Percentiles rank a stretch among this genome's conserved stretches.
These are phyloP conservation scores for Micromesistius poutassou DNA, from an alignment of 2,797 vertebrate genomes.

Conservation along the genomic window DNA sequence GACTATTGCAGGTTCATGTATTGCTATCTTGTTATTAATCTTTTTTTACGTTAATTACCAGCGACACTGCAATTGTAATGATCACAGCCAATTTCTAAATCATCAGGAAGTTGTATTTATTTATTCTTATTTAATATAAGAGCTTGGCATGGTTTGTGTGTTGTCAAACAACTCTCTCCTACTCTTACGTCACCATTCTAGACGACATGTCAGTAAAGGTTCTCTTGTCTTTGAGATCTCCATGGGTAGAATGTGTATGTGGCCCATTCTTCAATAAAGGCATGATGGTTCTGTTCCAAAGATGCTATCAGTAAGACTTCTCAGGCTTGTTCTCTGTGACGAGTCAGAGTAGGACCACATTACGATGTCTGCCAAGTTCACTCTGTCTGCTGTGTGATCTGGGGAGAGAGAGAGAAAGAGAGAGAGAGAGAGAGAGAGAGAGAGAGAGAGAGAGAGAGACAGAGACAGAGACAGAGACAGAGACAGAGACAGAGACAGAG, in stretches of 20 bases:
- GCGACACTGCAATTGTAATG: background rate
- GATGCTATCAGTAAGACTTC: background rate
- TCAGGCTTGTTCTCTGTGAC: background rate
- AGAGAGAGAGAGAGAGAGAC: too few relatives aligned
- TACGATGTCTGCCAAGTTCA: slow-evolving; percentile 7
- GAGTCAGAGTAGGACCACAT: background rate
- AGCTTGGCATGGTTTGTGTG: background rate
- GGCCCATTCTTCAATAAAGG: background rate
- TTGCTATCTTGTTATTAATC: background rate
- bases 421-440: too few relatives aligned
- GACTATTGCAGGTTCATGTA: background rate
- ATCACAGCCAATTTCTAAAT: background rate
- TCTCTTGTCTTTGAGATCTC: background rate
- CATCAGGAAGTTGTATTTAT: background rate
- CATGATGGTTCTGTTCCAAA: background rate
- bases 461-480: too few relatives aligned
- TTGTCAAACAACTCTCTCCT: background rate
- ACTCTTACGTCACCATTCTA: background rate
- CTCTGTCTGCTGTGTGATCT: background rate
- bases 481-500: too few relatives aligned
- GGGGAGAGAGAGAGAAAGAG: too few relatives aligned
- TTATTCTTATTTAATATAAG: background rate
- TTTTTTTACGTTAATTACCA: background rate
- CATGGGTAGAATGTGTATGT: background rate
- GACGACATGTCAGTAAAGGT: background rate